Percentiles rank a stretch among this genome's conserved stretches.
These are phyloP conservation scores for Magallana nippona DNA, from an alignment of 2,888 invertebrate species.

Conservation along the genomic window DNA sequence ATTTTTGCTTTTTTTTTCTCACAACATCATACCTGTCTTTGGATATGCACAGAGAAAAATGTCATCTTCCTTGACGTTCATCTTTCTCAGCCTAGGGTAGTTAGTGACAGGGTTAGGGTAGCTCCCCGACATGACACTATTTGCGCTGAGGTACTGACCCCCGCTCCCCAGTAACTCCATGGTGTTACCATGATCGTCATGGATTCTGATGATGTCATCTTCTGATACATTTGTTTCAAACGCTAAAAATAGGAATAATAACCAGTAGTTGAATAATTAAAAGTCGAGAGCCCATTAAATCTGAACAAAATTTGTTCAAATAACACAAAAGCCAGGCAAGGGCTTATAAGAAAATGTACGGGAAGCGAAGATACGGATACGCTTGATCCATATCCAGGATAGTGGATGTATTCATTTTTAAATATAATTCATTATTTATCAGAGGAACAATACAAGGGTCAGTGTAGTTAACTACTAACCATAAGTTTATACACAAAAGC, in stretches of 20 bases:
- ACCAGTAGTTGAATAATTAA: too few relatives aligned
- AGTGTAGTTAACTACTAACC: too few relatives aligned
- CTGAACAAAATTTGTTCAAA: too few relatives aligned
- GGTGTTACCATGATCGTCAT: constrained; percentile 29
- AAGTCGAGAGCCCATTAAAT: too few relatives aligned
- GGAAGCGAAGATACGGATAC: too few relatives aligned
- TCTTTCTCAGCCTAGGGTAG: constrained; percentile 6
- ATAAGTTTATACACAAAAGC: too few relatives aligned
- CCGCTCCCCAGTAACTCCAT: neutral
- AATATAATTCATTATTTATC: too few relatives aligned
- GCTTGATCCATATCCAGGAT: too few relatives aligned
- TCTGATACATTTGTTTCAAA: neutral
- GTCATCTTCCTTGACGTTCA: constrained; percentile 34
- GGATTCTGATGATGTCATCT: constrained; percentile 17
- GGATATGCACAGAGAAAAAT: constrained; percentile 41
- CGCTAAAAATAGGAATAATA: neutral
- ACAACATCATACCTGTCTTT: constrained; percentile 28
- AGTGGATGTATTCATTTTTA: too few relatives aligned
- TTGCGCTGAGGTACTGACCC: neutral
- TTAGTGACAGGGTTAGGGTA: constrained; percentile 34
- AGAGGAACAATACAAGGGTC: too few relatives aligned
- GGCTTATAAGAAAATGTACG: too few relatives aligned
- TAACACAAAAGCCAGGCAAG: too few relatives aligned
- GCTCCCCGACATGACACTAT: neutral
- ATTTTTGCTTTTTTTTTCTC: neutral